Percentiles rank a stretch among this genome's conserved stretches.
Conservation (phyloP, 2,888 invertebrate genomes). For the Diadegma fenestrale region DNA sequence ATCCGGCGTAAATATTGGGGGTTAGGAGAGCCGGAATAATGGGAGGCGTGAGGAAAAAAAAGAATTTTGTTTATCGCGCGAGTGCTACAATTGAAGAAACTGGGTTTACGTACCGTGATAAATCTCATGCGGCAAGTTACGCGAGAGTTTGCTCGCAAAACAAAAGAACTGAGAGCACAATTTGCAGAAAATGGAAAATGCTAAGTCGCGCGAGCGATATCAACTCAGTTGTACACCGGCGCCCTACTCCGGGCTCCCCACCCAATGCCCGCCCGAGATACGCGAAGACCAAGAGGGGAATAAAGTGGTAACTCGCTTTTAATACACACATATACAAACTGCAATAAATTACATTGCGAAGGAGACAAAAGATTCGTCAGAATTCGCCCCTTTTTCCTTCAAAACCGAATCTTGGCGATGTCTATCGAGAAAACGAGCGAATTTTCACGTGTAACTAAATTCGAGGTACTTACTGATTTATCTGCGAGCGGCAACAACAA, state of each 20-base stretch:
- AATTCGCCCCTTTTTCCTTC: neutral
- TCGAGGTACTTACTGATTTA: constrained; percentile 51
- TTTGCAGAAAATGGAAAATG: constrained; percentile 9
- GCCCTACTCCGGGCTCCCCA: constrained; percentile 26
- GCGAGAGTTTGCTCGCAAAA: constrained; percentile 26
- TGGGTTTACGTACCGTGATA: constrained; percentile 57
- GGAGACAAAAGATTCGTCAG: neutral
- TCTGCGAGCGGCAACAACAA: constrained; percentile 56
- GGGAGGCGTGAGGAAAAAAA: constrained; percentile 2
- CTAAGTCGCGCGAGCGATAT: constrained; percentile 23
- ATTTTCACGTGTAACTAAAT: neutral
- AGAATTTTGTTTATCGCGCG: neutral
- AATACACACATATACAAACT: constrained; percentile 22
- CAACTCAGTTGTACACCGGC: constrained; percentile 42
- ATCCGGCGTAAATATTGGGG: constrained; percentile 34
- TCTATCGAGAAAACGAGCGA: constrained; percentile 4
- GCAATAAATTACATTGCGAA: constrained; percentile 32
- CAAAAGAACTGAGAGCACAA: constrained; percentile 23
- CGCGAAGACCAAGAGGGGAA: constrained; percentile 15
- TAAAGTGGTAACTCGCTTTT: constrained; percentile 21
- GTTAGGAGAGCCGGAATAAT: constrained; percentile 27
- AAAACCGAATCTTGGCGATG: constrained; percentile 40
- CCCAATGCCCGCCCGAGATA: constrained; percentile 1
- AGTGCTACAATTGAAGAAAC: constrained; percentile 9
- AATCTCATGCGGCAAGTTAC: constrained; percentile 60